Evolutionary conservation across 2,888 invertebrate species (phyloP), one percentile per base, ranked within the genome.

Genomic region (Drosophila merina): DNA sequence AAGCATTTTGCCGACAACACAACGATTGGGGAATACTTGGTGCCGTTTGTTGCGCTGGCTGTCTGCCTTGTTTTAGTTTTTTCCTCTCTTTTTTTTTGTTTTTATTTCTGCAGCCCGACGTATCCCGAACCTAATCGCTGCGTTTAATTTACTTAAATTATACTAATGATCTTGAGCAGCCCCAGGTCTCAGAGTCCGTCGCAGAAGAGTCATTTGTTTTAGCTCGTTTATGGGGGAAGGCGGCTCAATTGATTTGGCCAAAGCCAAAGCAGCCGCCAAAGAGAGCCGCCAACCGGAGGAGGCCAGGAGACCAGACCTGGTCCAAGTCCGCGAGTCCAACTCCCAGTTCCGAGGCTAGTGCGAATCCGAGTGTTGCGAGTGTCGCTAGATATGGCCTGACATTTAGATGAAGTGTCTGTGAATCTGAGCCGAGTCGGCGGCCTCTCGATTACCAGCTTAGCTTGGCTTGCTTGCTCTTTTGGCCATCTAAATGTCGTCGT

Each of bases 331-430:
- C 14, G 42, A 30, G 42, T 14, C 44, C 44, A 25, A 44, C 44
- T 20, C 44, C 31, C 50, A 20, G 20, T 42, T 38, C 31, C 25
- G n/a, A n/a, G 38, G 70, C 55, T 60, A 51, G 70, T 62, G 69
- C 66, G 66, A 57, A 57, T 59, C 48, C 47, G 62, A 79, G 67
- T 72, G 64, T 74, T 75, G 75, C 76, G 86, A 88, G 75, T 85
- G 88, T 88, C 84, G 86, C 88, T 82, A 88, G 88, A 88, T 89
- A 88, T 90, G 88, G 85, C 85, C 86, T 90, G 90, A 89, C 90
- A 90, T 90, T 90, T 89, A 90, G 89, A 90, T 90, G 90, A 90
- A 90, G 90, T 90, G 89, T 87, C 89, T 89, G 85, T 71, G 84
- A 88, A 81, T 83, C 83, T 76, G 80, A 86, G 88, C 77, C 69